Conservation (phyloP, 37 sponge, comb jelly and placozoan genomes). For the Chondrosia reniformis region DNA sequence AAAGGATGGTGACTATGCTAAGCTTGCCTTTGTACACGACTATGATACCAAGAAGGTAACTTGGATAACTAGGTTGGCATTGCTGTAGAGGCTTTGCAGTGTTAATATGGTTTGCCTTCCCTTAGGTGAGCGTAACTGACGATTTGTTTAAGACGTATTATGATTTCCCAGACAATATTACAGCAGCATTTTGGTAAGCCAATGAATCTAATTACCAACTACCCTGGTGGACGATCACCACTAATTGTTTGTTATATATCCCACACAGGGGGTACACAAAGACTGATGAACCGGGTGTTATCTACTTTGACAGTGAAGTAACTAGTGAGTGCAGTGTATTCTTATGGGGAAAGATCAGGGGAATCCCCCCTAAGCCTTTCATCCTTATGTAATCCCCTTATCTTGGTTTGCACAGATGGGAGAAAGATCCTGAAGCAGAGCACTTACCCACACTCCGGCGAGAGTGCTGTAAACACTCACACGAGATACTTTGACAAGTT, state of each 20-base stretch:
- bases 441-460: not conserved
- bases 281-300: not conserved
- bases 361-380: not conserved
- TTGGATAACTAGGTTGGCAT: too few relatives aligned
- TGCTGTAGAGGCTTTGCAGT: too few relatives aligned
- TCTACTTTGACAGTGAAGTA: slow-evolving; percentile 7
- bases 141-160: slow-evolving; percentile 1
- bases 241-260: not conserved
- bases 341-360: not conserved
- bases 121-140: not conserved
- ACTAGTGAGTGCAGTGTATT: not conserved
- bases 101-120: too few relatives aligned
- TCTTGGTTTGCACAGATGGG: not conserved
- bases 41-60: slow-evolving; percentile 28
- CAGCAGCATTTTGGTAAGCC: slow-evolving; percentile 37
- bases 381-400: not conserved
- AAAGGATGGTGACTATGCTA: not conserved
- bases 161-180: slow-evolving; percentile 1
- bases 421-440: not conserved
- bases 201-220: too few relatives aligned
- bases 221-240: not conserved
- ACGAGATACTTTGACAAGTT: not conserved
- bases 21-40: slow-evolving; percentile 4
- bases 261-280: slow-evolving; percentile 9
- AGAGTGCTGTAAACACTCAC: not conserved